Evolutionary conservation across 2,797 vertebrate genomes (phyloP).

Genomic region (Melanotaenia parkinsoni): DNA sequence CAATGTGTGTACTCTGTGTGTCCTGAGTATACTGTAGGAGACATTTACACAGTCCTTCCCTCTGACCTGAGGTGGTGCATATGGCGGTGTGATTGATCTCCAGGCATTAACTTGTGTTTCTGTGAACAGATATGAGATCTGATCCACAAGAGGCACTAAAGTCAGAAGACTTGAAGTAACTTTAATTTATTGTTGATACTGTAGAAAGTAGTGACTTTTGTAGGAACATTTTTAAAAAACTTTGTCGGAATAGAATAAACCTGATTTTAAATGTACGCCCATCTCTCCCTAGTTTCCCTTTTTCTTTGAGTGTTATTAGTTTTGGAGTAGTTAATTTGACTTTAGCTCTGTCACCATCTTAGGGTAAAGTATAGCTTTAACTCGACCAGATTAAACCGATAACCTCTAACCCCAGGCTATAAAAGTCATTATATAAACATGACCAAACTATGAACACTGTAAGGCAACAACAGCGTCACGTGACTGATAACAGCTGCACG

Average conservation of each 20-base stretch:
- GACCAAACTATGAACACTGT: background rate
- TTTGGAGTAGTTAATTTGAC: too few species aligned
- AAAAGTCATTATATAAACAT: constrained; percentile 62
- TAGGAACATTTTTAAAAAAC: constrained; percentile 89
- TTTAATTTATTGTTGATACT: constrained; percentile 90
- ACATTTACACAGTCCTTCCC: constrained; percentile 82
- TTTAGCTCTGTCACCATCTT: too few species aligned
- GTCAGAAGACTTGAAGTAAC: constrained; percentile 89
- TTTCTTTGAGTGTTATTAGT: background rate
- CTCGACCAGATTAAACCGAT: background rate
- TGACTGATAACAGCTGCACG: constrained; percentile 31
- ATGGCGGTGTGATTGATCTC: constrained; percentile 84
- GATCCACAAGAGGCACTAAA: constrained; percentile 85
- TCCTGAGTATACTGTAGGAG: constrained; percentile 51
- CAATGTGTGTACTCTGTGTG: constrained; percentile 36
- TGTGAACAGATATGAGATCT: constrained; percentile 77
- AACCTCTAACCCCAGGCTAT: background rate
- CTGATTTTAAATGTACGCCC: constrained; percentile 79
- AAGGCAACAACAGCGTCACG: constrained; percentile 26
- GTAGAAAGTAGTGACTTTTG: constrained; percentile 90
- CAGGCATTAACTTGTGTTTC: constrained; percentile 84
- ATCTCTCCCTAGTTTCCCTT: background rate
- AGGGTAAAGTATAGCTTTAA: too few species aligned
- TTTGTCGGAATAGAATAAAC: constrained; percentile 93
- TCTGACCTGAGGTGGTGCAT: constrained; percentile 80